These are phyloP conservation scores for Drosophila auraria DNA, from an alignment of 1,140 invertebrate species.

Conservation along the genomic window DNA sequence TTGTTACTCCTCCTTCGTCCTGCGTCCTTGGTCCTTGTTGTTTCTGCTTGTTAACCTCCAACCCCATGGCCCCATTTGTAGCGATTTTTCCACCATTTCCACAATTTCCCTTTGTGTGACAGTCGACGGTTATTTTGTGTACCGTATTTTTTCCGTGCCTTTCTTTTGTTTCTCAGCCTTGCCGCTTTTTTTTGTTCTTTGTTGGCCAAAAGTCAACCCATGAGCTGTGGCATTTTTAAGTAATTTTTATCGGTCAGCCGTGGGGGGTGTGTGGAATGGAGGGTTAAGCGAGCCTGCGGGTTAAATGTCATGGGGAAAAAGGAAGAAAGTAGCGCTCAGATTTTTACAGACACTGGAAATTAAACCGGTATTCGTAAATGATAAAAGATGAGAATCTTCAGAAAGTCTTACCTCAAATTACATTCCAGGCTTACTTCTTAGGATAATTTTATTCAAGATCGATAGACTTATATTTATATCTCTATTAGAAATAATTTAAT, in stretches of 20 bases:
- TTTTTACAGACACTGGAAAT: slow-evolving; percentile 7
- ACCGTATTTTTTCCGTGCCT: slow-evolving; percentile 28
- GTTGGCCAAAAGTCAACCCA: slow-evolving; percentile 84
- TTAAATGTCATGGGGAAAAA: not conserved
- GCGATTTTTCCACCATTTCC: slow-evolving; percentile 13
- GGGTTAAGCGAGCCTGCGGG: slow-evolving; percentile 5
- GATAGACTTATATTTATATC: too few species aligned
- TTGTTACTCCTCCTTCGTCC: slow-evolving; percentile 7
- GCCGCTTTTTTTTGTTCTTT: slow-evolving; percentile 46
- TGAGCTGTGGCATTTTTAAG: slow-evolving; percentile 85
- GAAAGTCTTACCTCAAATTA: too few species aligned
- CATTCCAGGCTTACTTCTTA: too few species aligned
- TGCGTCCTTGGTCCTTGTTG: slow-evolving; percentile 1
- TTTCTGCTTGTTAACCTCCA: slow-evolving; percentile 17
- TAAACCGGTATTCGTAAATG: not conserved
- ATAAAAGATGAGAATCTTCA: too few species aligned
- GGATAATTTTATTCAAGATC: too few species aligned
- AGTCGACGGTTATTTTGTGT: slow-evolving; percentile 53
- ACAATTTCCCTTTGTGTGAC: slow-evolving; percentile 50
- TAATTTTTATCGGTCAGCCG: slow-evolving; percentile 81
- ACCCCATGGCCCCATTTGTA: slow-evolving; percentile 1
- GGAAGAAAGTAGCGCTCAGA: not conserved
- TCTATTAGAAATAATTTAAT: too few species aligned
- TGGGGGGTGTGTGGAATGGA: not conserved
- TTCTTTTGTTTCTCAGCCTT: slow-evolving; percentile 17